Percentiles rank a stretch among this genome's conserved stretches.
These are phyloP conservation scores for Drosophila pseudoananassae DNA, from an alignment of 1,140 invertebrate genomes.

Conservation along the genomic window DNA sequence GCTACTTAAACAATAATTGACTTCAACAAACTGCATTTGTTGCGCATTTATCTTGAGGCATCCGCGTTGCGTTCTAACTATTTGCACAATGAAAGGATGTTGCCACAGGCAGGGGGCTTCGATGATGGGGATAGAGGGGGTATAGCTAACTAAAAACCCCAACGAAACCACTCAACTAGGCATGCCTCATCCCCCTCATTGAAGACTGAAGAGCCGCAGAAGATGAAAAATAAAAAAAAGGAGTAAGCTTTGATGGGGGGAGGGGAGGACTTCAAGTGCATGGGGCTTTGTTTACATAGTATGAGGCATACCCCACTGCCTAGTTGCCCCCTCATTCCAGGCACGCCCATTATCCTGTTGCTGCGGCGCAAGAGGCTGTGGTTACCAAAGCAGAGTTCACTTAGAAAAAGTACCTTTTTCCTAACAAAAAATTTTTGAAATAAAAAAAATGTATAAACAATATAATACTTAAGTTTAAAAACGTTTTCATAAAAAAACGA, in stretches of 20 bases:
- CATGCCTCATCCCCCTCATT: neutral
- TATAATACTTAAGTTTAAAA: no score
- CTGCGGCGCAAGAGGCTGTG: conserved; percentile 36
- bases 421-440: neutral
- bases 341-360: conserved; percentile 25
- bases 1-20: conserved; percentile 80
- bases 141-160: neutral
- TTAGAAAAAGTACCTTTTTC: neutral
- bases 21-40: conserved; percentile 79
- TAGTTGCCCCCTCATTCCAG: neutral
- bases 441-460: neutral
- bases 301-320: conserved; percentile 22
- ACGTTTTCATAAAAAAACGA: no score
- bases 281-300: conserved; percentile 71
- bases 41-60: conserved; percentile 74
- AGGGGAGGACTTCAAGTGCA: conserved; percentile 45
- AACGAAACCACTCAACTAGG: conserved; percentile 14
- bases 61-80: conserved; percentile 40
- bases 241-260: conserved; percentile 59
- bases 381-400: conserved; percentile 28
- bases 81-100: conserved; percentile 36
- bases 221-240: conserved; percentile 49
- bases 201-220: conserved; percentile 57
- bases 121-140: neutral
- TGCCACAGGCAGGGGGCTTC: neutral